Evolutionary conservation across 2,797 vertebrate species (phyloP).

Genomic region (Onychomys leucogaster): DNA sequence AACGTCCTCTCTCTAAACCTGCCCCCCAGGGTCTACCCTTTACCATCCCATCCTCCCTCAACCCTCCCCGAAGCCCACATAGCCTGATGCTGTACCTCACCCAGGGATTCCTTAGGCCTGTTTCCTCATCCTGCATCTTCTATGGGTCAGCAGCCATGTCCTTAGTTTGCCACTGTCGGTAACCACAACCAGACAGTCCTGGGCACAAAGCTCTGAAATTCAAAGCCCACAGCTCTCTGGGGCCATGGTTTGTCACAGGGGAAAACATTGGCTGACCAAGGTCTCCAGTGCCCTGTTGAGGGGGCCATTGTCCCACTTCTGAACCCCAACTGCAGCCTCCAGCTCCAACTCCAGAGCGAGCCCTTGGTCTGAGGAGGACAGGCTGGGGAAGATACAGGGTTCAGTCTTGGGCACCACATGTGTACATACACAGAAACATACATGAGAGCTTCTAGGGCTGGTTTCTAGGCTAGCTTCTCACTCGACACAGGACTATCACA

Average conservation of each 20-base stretch:
- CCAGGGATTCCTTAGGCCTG: neutral
- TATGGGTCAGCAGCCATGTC: neutral
- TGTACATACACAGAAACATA: neutral
- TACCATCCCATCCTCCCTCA: neutral
- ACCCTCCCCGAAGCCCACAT: neutral
- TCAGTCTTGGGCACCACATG: neutral
- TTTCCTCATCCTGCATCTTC: constrained; percentile 6
- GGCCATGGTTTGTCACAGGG: neutral
- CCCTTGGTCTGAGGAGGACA: neutral
- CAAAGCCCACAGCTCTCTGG: neutral
- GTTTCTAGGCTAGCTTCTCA: neutral
- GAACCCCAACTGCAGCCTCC: neutral
- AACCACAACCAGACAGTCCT: constrained; percentile 2
- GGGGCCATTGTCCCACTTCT: too few species aligned
- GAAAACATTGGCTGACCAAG: neutral
- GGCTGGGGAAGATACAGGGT: neutral
- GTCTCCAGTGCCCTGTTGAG: neutral
- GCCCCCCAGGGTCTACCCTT: constrained; percentile 69
- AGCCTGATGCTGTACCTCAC: neutral
- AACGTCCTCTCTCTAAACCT: constrained; percentile 78
- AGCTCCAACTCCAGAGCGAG: neutral
- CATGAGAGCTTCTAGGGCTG: neutral
- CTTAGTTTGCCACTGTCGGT: neutral
- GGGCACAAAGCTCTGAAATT: constrained; percentile 7
- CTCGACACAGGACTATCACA: neutral